Evolutionary conservation across 2,888 invertebrate species (phyloP), one percentile per base, ranked within the genome.

Genomic region (Linnaemya tessellans): DNA sequence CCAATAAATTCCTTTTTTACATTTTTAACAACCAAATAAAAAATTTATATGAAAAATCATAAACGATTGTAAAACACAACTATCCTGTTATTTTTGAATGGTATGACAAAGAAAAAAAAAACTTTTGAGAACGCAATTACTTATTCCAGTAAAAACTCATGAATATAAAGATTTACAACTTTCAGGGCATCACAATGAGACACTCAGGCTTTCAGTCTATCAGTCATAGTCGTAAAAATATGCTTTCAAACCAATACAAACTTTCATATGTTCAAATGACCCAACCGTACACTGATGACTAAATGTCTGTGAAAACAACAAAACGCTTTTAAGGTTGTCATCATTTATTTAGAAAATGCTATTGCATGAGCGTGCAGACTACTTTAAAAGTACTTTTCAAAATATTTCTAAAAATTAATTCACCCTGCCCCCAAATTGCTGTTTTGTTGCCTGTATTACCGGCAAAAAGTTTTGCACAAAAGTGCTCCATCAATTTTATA

Each of bases 241-340:
- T 35, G 49, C 10, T n/a, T 54, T 25, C 18, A 67, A 49, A n/a
- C 18, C 41, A n/a, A 18, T 46, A 35, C n/a, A 58, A 54, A 49
- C 11, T 30, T 15, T 15, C 30, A 30, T 0, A 35, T 22, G 35
- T 18, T 38, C 62, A 64, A 73, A 60, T 82, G 84, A 79, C 81
- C 84, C 81, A 58, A 75, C 80, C 54, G 35, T 54, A 75, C 79
- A 77, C 58, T 84, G 71, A 80, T 82, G 84, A 68, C 78, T 84
- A 83, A 86, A 41, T 82, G 82, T 78, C 77, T 84, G 71, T 68
- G 80, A 84, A 84, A 87, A 88, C 88, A 88, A 80, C 85, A 84
- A 81, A 88, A 88, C 80, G 88, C 88, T 88, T 88, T 88, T 87
- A 88, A 80, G 80, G 80, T 78, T 83, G 79, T 84, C 88, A 88